Percentiles rank a stretch among this genome's conserved stretches.
These are phyloP conservation scores for Pluvialis apricaria DNA, from an alignment of 2,113 vertebrate genomes.

Conservation along the genomic window DNA sequence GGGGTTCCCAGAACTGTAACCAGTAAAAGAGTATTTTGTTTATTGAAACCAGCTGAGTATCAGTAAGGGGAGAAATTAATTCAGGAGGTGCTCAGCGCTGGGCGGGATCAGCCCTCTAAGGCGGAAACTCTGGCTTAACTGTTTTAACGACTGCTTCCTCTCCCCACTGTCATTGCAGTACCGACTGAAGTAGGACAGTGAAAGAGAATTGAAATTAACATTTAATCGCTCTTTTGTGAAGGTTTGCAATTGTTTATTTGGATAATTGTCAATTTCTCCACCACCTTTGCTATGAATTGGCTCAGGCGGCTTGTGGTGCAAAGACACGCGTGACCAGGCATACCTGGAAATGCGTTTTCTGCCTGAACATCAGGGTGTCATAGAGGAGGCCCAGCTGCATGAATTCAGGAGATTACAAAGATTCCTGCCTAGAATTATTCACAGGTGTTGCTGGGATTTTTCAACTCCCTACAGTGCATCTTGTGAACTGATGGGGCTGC, in stretches of 20 bases:
- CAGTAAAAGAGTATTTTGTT: neutral
- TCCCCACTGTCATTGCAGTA: neutral
- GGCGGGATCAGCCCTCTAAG: neutral
- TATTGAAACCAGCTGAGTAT: neutral
- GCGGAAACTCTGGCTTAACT: neutral
- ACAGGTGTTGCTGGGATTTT: neutral
- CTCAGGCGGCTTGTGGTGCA: neutral
- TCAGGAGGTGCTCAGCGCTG: neutral
- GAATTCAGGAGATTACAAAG: neutral
- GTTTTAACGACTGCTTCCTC: neutral
- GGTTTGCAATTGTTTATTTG: neutral
- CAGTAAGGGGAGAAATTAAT: neutral
- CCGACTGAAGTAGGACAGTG: neutral
- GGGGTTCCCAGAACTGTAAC: neutral
- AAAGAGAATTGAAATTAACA: neutral
- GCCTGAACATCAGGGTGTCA: neutral
- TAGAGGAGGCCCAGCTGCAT: neutral
- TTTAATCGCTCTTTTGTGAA: neutral
- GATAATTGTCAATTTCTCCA: neutral
- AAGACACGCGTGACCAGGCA: rapidly evolving
- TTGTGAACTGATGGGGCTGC: neutral
- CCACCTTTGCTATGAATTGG: neutral
- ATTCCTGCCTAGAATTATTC: neutral
- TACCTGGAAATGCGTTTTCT: neutral
- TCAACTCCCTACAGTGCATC: neutral